Evolutionary conservation across 1,140 invertebrate species (phyloP), one percentile per base, ranked within the genome.

Genomic region (Drosophila neocordata): DNA sequence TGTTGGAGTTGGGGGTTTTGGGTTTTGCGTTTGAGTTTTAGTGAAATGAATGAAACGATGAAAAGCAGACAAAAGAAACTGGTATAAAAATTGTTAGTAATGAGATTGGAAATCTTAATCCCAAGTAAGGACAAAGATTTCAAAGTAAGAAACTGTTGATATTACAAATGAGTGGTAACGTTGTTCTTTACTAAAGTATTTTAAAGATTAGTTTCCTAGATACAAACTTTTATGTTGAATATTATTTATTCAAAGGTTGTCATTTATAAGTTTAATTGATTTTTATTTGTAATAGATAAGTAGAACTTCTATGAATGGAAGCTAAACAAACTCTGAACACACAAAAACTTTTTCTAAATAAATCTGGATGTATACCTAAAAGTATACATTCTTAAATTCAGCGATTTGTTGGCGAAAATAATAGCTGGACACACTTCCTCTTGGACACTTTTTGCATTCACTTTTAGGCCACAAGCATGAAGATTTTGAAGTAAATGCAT

Each of bases 401-500:
- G 51, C 20, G 51, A 56, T 56, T 56, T 56, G 8, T 34, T 1
- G n/a, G 27, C n/a, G 53, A 27, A 56, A 56, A 11, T 34, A 56
- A 1, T 56, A 34, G n/a, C 31, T 13, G 31, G 53, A 18, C 15
- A 15, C 8, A 34, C 53, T 9, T 34, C n/a, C 31, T 15, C 5
- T 27, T 55, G 24, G 52, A 55, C 52, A 24, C 41, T 27, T 66
- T 48, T 58, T 74, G 73, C 66, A 61, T 74, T 68, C 38, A 51
- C 71, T 74, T 61, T 61, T 67, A 64, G 57, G n/a, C 53, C 63
- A 60, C 66, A 15, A 64, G 22, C 51, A 60, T 75, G 72, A 63
- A 74, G 72, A 74, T 74, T 74, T 73, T 38, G 37, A 55, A 56
- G 64, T 64, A 56, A 51, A 57, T 56, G 57, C 72, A 27, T 37